Percentiles rank a stretch among this genome's conserved stretches.
Conservation (phyloP, 2,888 invertebrate genomes). For the Tineola bisselliella region DNA sequence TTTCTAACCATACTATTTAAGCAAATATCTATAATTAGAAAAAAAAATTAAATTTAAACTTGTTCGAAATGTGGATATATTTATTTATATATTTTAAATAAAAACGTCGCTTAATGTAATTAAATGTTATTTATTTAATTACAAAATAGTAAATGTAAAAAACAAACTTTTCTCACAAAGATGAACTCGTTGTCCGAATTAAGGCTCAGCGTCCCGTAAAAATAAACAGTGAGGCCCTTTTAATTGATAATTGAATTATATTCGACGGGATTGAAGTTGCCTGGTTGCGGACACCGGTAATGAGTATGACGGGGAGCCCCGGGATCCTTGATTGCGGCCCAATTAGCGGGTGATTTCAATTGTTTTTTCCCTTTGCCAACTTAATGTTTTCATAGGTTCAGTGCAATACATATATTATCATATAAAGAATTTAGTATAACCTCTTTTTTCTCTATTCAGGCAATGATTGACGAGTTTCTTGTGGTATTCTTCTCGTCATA, state of each 20-base stretch:
- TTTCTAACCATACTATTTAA: no score
- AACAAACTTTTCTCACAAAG: not conserved
- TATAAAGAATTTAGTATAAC: no score
- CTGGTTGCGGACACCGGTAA: constrained; percentile 35
- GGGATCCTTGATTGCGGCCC: not conserved
- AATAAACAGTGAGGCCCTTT: constrained; percentile 49
- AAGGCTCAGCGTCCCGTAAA: constrained; percentile 39
- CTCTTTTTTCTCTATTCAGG: no score
- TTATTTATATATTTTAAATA: no score
- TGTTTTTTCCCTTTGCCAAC: not conserved
- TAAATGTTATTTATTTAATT: not conserved
- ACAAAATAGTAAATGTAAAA: not conserved
- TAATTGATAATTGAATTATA: constrained; percentile 64
- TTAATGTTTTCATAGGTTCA: not conserved
- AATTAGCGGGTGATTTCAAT: not conserved
- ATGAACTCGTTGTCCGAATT: constrained; percentile 31
- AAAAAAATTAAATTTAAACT: no score
- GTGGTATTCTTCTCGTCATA: no score
- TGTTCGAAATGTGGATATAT: no score
- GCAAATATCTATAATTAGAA: no score
- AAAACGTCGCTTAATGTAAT: no score
- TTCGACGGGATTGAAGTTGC: constrained; percentile 49
- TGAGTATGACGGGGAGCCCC: constrained; percentile 26
- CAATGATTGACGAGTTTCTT: no score
- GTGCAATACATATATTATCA: no score